phyloP scores from a whole-genome alignment of 1,140 invertebrate species.

The Camponotus vicinus region DNA sequence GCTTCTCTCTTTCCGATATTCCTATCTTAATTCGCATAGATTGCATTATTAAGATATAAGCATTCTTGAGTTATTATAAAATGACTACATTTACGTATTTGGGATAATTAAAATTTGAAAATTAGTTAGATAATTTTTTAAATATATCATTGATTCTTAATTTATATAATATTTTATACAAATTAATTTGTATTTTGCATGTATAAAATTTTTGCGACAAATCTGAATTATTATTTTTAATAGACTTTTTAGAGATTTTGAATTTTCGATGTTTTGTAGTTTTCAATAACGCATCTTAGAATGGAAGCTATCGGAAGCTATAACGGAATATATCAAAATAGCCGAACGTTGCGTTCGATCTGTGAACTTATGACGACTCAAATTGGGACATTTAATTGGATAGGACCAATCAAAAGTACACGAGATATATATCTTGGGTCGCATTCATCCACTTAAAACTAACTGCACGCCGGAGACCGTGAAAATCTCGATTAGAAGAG shows the following conservation, averaged over 20 bases:
- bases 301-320: neutral
- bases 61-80: constrained; percentile 11
- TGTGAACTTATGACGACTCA: constrained; percentile 64
- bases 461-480: constrained; percentile 76
- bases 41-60: constrained; percentile 23
- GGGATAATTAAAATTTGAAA: neutral
- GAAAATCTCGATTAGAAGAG: constrained; percentile 76
- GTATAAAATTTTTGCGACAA: no score
- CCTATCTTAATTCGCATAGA: constrained; percentile 7
- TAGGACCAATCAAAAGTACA: constrained; percentile 73
- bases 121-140: neutral
- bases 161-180: neutral
- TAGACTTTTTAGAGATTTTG: neutral
- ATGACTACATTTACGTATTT: neutral
- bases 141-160: neutral
- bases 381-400: constrained; percentile 72
- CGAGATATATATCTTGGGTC: constrained; percentile 72
- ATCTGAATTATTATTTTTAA: neutral
- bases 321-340: constrained; percentile 13
- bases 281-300: neutral
- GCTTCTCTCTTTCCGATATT: neutral
- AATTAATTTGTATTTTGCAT: constrained; percentile 1
- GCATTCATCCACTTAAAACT: constrained; percentile 80
- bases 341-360: constrained; percentile 29
- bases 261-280: neutral